Conservation (phyloP, 2,113 vertebrate genomes). For the rabbit (Oryctolagus cuniculus) region mOryCun1.1 NC_091435.1:114439501-114440000, state of each 20-base stretch:
- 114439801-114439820: neutral
- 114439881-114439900: too few relatives aligned
- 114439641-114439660: neutral
- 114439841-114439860: too few relatives aligned
- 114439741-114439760: neutral
- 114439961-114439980: too few relatives aligned
- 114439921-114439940: too few relatives aligned
- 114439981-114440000: too few relatives aligned
- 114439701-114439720: neutral
- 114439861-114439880: too few relatives aligned
- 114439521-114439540: neutral
- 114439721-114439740: neutral
- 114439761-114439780: neutral
- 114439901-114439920: too few relatives aligned
- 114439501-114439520: neutral
- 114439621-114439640: neutral
- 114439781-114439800: neutral
- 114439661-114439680: neutral
- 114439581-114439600: neutral
- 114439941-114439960: too few relatives aligned
- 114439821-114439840: too few relatives aligned
- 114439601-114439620: neutral
- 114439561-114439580: neutral
- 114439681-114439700: neutral
- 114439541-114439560: neutral